Evolutionary conservation across 2,888 invertebrate genomes (phyloP), one percentile per base, ranked within the genome.

Genomic region (Cyclophora albipunctata): DNA sequence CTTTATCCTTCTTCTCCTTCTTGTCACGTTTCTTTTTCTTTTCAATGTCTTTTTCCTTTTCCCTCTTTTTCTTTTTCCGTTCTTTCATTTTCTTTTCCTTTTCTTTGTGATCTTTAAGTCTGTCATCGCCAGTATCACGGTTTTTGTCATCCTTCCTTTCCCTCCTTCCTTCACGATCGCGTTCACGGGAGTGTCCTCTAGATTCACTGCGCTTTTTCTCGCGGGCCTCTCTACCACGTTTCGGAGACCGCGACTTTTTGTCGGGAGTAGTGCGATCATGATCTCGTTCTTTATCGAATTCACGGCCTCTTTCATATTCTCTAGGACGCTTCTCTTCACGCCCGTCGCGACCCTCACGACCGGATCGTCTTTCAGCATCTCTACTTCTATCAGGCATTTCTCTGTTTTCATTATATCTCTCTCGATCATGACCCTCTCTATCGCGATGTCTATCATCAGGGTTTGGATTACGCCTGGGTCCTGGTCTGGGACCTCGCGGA

Each of bases 1-100:
- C 84, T 62, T 90, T 90, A 48, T 90, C 91, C 68, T 90, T 90
- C 58, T 90, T 90, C 33, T 90, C 90, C 49, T 89, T 89, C 53
- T 85, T 86, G n/a, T 88, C 88, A 40, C 89, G 89, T 62, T 90
- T 90, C 63, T 78, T 84, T 63, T 83, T 87, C 67, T 81, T 86
- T 62, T 90, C 90, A 7, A 72, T 76, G 53, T 86, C 88, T 63
- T 90, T 90, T 66, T 90, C 90, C 53, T 86, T 90, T 69, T 84
- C 86, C 54, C 90, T 80, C 53, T 88, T 90, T 63, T 84, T 90
- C 81, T 75, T 84, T 70, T 65, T 91, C 78, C 68, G 88, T 70
- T 70, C 84, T 74, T 73, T 82, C 66, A 89, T 76, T 68, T 89
- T 90, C 59, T 89, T 89, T 50, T 91, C 90, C 62, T 90, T 90